Percentiles rank a stretch among this genome's conserved stretches.
These are phyloP conservation scores for Cerceris ruficornis DNA, from an alignment of 2,888 invertebrate species.

Conservation along the genomic window DNA sequence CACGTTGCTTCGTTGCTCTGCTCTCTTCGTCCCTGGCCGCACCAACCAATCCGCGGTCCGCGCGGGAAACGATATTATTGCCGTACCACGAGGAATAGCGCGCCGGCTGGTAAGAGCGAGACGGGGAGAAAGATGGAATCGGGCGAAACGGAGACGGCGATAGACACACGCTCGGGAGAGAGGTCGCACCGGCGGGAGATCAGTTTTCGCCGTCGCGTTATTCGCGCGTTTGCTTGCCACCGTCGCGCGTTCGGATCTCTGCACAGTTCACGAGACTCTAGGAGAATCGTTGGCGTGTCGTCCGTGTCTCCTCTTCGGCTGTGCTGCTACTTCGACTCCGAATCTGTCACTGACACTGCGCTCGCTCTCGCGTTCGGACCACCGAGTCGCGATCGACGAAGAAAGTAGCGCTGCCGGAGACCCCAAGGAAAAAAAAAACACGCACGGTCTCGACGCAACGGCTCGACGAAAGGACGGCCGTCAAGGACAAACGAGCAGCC, in stretches of 20 bases:
- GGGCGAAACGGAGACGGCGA: slow-evolving; percentile 33
- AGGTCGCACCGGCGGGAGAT: slow-evolving; percentile 37
- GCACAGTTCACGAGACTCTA: neutral
- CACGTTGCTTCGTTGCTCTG: slow-evolving; percentile 47
- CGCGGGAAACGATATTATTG: slow-evolving; percentile 80
- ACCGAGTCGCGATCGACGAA: slow-evolving; percentile 5
- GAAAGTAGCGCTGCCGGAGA: slow-evolving; percentile 20
- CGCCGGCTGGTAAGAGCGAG: slow-evolving; percentile 36
- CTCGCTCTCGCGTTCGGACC: neutral
- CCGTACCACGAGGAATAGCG: slow-evolving; percentile 73
- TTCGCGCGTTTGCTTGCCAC: slow-evolving; percentile 15
- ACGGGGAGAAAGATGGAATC: slow-evolving; percentile 39
- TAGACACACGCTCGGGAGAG: slow-evolving; percentile 36
- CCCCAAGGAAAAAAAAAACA: slow-evolving; percentile 26
- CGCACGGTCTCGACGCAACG: slow-evolving; percentile 38
- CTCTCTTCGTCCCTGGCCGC: slow-evolving; percentile 50
- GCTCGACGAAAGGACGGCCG: slow-evolving; percentile 28
- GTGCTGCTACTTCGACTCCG: neutral
- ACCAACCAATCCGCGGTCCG: slow-evolving; percentile 74
- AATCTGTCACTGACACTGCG: neutral
- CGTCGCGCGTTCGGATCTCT: neutral
- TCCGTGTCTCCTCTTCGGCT: slow-evolving; percentile 4
- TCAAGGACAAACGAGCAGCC: slow-evolving; percentile 40
- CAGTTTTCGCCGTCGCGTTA: slow-evolving; percentile 44
- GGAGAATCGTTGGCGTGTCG: neutral